Percentiles rank a stretch among this genome's conserved stretches.
These are phyloP conservation scores for Hipposideros larvatus DNA, from an alignment of 2,797 vertebrate species.

Conservation along the genomic window DNA sequence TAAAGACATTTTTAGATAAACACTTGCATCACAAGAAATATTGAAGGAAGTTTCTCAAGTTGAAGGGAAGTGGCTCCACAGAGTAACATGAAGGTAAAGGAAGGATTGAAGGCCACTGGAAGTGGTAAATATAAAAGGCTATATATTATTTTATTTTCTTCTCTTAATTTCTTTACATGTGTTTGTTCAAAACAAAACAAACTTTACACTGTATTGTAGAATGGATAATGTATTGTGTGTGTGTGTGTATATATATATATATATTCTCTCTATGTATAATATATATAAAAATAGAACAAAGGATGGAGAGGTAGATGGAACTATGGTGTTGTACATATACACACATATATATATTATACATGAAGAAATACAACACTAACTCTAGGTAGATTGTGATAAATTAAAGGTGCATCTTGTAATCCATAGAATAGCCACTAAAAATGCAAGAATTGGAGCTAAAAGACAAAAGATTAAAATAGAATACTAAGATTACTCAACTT, in stretches of 20 bases:
- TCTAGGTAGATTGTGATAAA: neutral
- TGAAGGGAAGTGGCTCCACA: neutral
- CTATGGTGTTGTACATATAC: neutral
- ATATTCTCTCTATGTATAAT: too few relatives aligned
- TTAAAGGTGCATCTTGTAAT: neutral
- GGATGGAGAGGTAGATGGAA: neutral
- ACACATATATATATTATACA: neutral
- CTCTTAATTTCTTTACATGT: neutral
- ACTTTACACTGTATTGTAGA: neutral
- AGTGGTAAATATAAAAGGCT: neutral
- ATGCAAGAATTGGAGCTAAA: neutral
- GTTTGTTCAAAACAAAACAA: neutral
- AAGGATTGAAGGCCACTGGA: neutral
- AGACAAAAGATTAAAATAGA: constrained; percentile 29
- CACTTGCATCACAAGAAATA: neutral
- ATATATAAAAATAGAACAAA: neutral
- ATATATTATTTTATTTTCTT: neutral
- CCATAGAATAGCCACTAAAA: neutral
- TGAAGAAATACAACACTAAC: neutral
- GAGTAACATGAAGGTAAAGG: neutral
- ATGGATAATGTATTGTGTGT: neutral
- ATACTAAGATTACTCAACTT: neutral
- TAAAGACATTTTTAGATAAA: neutral
- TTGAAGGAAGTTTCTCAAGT: neutral
- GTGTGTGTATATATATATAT: neutral